These are phyloP conservation scores for Hormaphis cornu DNA, from an alignment of 1,140 invertebrate genomes.

Conservation along the genomic window DNA sequence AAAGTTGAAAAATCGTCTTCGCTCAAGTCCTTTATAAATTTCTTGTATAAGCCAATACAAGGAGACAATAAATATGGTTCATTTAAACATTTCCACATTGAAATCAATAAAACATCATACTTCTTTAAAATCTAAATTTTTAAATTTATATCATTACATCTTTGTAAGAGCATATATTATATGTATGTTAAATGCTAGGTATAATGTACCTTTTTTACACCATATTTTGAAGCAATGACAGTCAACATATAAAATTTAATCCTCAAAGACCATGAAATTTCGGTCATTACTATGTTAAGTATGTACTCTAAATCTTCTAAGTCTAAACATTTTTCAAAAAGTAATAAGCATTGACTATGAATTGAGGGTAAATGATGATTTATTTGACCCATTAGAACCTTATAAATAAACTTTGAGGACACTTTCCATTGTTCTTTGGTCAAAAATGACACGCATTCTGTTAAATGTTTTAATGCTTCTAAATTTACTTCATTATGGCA, in stretches of 20 bases:
- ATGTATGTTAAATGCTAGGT: neutral
- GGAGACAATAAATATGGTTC: constrained; percentile 36
- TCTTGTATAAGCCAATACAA: constrained; percentile 35
- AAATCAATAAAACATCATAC: constrained; percentile 9
- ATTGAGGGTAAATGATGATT: constrained; percentile 21
- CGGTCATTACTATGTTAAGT: constrained; percentile 34
- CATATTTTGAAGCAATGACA: neutral
- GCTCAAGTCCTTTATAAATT: constrained; percentile 32
- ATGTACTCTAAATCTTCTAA: constrained; percentile 25
- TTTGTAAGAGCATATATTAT: neutral
- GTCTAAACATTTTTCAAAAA: constrained; percentile 7
- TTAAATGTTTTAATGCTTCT: constrained; percentile 25
- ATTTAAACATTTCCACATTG: constrained; percentile 31
- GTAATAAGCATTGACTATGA: constrained; percentile 11
- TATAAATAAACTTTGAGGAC: neutral
- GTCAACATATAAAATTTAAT: constrained; percentile 22
- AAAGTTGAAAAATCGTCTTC: constrained; percentile 34
- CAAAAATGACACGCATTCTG: neutral
- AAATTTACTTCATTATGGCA: constrained; percentile 5
- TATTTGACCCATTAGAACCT: constrained; percentile 2
- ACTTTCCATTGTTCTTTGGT: neutral
- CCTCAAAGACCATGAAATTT: constrained; percentile 17
- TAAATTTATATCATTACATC: neutral
- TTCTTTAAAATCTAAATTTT: constrained; percentile 12
- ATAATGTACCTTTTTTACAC: constrained; percentile 10